Base-by-base conservation (phyloP, 2,797 vertebrate genomes). In the Characodon lateralis region DNA sequence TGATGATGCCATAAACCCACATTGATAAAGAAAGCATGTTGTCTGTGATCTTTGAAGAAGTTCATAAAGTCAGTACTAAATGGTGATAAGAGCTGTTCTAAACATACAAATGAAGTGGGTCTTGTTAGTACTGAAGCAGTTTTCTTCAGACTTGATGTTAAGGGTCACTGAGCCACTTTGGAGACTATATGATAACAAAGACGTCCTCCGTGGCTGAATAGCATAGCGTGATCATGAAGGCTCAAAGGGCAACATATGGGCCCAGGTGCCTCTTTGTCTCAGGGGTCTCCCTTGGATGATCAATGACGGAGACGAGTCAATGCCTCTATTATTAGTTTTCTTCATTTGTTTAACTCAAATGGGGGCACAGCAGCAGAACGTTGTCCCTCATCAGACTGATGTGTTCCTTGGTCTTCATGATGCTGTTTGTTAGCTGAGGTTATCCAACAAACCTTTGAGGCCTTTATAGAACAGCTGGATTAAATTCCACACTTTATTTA, bases 261-360 rank as follows among this genome's bases (percentile, higher is more conserved):
- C 63, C 77, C 85, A 81, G 53, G 72, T 78, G 72, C 51, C 82
- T 84, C 85, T 92, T 89, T 90, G 89, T 92, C 86, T 88, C 71
- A 68, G 73, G 77, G 80, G 78, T 81, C 78, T 86, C 61, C 85
- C 84, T 80, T 85, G 82, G 91, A 88, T 90, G 92, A 92, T 93
- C 92, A 91, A 87, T 92, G 83, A 92, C 79, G 80, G 58, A 71
- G 83, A 87, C 83, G 82, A 91, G 85, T 83, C 85, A 89, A 72
- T 73, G 71, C 61, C 24, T 75, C 70, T 76, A 85, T 92, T 87
- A 87, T 86, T 76, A 65, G 51, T 74, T 83, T 81, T 78, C 74
- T 83, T 71, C 76, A 50, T 69, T 85, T 56, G 71, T 87, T 78
- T 74, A 74, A 68, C 72, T 82, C 56, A 84, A 74, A 89, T 74